Evolutionary conservation across 1,140 invertebrate species (phyloP).

Genomic region (Paraescarpia echinospica): DNA sequence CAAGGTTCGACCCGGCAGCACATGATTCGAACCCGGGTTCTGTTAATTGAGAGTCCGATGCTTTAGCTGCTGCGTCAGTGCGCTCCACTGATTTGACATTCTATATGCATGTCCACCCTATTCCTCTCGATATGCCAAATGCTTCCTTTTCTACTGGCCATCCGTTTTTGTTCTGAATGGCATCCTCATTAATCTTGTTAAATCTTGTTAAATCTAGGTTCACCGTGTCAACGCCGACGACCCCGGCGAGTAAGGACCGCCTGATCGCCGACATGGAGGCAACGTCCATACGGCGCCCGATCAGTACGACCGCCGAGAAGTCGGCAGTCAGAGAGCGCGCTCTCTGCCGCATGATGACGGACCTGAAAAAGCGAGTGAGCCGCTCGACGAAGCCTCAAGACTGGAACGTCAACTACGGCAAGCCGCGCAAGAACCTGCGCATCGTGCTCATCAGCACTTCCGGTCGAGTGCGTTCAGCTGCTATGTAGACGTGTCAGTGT

Average conservation of each 20-base stretch:
- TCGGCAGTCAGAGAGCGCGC: not conserved
- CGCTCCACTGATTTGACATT: too few relatives aligned
- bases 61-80: too few relatives aligned
- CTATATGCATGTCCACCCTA: too few relatives aligned
- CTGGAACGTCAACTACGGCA: not conserved
- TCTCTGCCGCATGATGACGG: not conserved
- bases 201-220: not conserved
- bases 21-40: too few relatives aligned
- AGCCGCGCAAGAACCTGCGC: not conserved
- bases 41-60: too few relatives aligned
- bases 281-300: not conserved
- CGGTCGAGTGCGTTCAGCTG: not conserved
- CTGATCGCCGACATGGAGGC: not conserved
- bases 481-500: not conserved
- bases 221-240: not conserved
- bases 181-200: too few relatives aligned
- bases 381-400: not conserved
- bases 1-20: too few relatives aligned
- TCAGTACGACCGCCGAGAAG: not conserved
- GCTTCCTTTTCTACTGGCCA: too few relatives aligned
- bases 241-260: not conserved
- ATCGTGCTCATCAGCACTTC: not conserved
- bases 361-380: not conserved
- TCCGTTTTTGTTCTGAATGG: too few relatives aligned
- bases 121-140: too few relatives aligned